Base-by-base conservation (phyloP, 2,797 vertebrate species). In the Semaprochilodus insignis region DNA sequence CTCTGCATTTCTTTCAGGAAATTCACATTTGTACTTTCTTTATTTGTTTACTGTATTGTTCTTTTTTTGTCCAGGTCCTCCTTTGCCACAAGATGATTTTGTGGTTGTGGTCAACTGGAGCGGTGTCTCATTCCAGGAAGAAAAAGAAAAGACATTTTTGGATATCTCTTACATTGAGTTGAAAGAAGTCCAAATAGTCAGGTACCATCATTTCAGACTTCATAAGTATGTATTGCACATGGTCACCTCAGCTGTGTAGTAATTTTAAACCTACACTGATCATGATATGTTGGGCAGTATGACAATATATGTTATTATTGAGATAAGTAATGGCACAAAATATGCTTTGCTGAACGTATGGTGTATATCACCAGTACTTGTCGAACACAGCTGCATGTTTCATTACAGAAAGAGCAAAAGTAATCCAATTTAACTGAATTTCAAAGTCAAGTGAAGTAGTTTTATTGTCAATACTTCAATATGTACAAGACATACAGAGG, bases 51-150 rank as follows among this genome's bases (percentile, higher is more conserved):
- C 40, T 65, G 25, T 16, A 16, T 66, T 1, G 19, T 63, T 25
- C 21, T 17, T 36, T 69, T 54, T 59, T 67, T 21, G 85, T 82
- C 40, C 91, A 99, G 98, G 98, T 59, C 96, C 96, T 54, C 91
- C 92, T 73, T 91, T 99, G 86, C 91, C 95, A 80, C 96, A 93
- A 92, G 96, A 94, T 74, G 90, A 93, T 70, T 96, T 99, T 85
- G 81, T 97, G 3, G 85, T 96, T 84, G 97, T 96, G 0, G 82
- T 99, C 69, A 98, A 97, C 90, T 96, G 96, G 94, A 95, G 88
- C 65, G 95, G 95, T 25, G 83, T 99, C 60, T 92, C 90, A 72
- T 97, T 99, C 88, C 93, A 98, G 89, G 97, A 98, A 51, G 94
- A 94, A 80, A 94, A 76, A 55, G 97, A 99, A 86, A 96, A 88